A percentile compares a stretch with the other conserved stretches of the same genome.
Conservation (phyloP, 2,888 invertebrate genomes). For the Ferdinandea cuprea region DNA sequence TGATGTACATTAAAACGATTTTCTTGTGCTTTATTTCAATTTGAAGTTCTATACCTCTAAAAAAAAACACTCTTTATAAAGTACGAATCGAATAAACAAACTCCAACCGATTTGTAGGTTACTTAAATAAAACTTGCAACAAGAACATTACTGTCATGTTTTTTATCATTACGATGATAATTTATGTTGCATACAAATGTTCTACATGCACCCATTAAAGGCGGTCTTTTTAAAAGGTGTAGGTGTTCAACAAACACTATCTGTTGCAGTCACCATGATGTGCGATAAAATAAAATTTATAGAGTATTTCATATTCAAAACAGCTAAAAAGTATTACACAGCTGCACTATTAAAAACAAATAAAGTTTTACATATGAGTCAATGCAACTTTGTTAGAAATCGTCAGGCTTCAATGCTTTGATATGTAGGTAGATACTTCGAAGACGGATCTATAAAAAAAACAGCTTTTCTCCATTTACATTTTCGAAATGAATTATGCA, state of each 20-base stretch:
- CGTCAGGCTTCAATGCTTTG: not conserved
- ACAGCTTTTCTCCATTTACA: too few species aligned
- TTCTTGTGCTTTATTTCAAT: too few species aligned
- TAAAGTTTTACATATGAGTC: not conserved
- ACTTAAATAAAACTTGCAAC: conserved; percentile 2
- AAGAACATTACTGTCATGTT: conserved; percentile 1
- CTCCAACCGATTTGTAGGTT: not conserved
- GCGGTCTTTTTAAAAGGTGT: conserved; percentile 2
- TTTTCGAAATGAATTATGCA: too few species aligned
- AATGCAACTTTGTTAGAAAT: not conserved
- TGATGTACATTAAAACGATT: too few species aligned
- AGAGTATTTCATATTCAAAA: not conserved
- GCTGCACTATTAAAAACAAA: not conserved
- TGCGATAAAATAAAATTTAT: conserved; percentile 10
- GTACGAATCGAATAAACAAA: too few species aligned
- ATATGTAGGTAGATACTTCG: not conserved
- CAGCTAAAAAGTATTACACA: not conserved
- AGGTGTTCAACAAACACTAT: not conserved
- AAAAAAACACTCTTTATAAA: too few species aligned
- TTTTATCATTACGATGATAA: not conserved
- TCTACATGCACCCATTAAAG: not conserved
- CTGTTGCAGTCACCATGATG: not conserved
- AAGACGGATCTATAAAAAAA: not conserved
- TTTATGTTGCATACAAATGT: conserved; percentile 9
- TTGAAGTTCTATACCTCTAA: too few species aligned